Base-by-base conservation (phyloP, 2,888 invertebrate species). In the Metallyticus violacea region DNA sequence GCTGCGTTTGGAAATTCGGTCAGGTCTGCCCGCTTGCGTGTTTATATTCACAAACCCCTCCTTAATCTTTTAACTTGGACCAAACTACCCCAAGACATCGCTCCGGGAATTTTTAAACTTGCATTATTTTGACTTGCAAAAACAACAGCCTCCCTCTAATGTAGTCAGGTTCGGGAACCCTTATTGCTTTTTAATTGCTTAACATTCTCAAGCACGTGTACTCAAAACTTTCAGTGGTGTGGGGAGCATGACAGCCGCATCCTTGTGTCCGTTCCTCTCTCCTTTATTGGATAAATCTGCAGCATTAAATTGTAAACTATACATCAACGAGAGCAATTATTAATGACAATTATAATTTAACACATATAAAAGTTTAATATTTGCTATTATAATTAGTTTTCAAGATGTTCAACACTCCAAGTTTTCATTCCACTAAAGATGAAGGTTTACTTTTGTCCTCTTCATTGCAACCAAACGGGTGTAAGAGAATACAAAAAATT, bases 1-100 rank as follows among this genome's bases (percentile, higher is more conserved):
- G 81, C 29, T 26, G n/a, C 9, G 27, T 83, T 83, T 77, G 77
- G 77, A 83, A 83, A 77, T 83, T 83, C 77, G 22, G 28, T 83
- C 83, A 83, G 27, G 77, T 77, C 77, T 26, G 25, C 77, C 76
- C 62, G 29, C 30, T 29, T 30, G 40, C 82, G 25, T 77, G 83
- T 77, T 83, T 83, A 83, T 77, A 77, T 83, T 83, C 40, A 62
- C 40, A 62, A 62, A 62, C 40, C 40, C 83, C 26, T 83, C n/a
- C 25, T 28, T 83, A 83, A 83, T 83, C 83, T 77, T 77, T 83
- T 83, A 83, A 83, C 83, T 83, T 77, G 27, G 22, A 83, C 4
- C 28, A 6, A 7, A 29, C 29, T 9, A 77, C n/a, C n/a, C 7
- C 28, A 62, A 62, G 40, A 62, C 40, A 9, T 62, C 40, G 40